Base-by-base conservation (phyloP, 2,113 vertebrate species). In the Gobio gobio region DNA sequence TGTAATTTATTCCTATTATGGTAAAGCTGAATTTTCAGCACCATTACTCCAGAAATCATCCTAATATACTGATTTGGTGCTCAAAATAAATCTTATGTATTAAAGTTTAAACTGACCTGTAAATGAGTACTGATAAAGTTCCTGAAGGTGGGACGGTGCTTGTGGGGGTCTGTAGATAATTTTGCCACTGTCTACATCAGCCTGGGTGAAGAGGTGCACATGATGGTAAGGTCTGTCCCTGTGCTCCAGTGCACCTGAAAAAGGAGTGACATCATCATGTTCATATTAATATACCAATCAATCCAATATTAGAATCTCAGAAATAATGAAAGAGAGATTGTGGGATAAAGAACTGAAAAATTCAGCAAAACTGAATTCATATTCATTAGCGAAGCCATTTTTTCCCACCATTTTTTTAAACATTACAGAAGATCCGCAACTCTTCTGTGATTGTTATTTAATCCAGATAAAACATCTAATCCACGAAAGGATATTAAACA, bases 71-170 rank as follows among this genome's bases (percentile, higher is more conserved):
- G 9, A 49, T 51, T 51, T 20, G 47, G 7, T 54, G 3, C 13
- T 51, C 3, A 3, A 54, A n/a, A 29, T 54, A 29, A 29, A 3
- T 47, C 13, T 75, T 9, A 73, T 24, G 43, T 54, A 76, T 2
- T 78, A 13, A 78, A 3, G 10, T 47, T 20, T 26, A 22, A 58
- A 70, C 93, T 93, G 91, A 99, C 98, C 97, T 0, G 92, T 94
- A 3, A 99, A 99, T 74, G 98, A 98, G 93, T 97, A 99, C 7
- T 96, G 95, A 85, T 91, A 96, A 64, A 99, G 95, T 90, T 98
- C 97, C 90, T 96, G 94, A 12, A 98, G 91, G 88, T 98, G 96
- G 0, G 96, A 92, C 0, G 96, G 96, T 0, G 97, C 95, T 0
- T 82, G 40, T 0, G 97, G 98, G 0, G 98, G 98, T 0, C 97